Conservation (phyloP, 2,113 vertebrate species). For the Prochilodus magdalenae region DNA sequence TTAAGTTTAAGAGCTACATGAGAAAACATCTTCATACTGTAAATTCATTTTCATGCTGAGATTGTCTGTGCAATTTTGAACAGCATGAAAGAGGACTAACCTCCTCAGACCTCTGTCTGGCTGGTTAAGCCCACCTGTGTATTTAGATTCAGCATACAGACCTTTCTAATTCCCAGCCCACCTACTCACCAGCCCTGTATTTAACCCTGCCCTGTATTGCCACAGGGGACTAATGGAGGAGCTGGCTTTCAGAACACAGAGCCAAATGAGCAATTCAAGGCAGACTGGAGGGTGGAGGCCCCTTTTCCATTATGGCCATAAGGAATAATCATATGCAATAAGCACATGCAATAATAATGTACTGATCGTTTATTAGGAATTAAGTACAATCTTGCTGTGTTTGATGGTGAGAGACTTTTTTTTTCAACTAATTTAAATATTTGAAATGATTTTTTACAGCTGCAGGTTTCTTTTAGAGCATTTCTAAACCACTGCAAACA, state of each 20-base stretch:
- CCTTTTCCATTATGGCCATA: too few relatives aligned
- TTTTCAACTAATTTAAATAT: neutral
- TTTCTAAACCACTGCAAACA: too few relatives aligned
- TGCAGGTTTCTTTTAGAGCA: too few relatives aligned
- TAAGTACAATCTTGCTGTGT: too few relatives aligned
- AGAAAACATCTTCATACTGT: neutral
- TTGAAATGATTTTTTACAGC: neutral
- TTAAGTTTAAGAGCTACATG: slow-evolving; percentile 1
- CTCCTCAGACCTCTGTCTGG: neutral
- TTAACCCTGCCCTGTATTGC: slow-evolving; percentile 31
- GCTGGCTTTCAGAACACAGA: slow-evolving; percentile 11
- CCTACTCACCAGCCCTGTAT: neutral
- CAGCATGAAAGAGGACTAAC: slow-evolving; percentile 17
- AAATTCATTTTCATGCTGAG: slow-evolving; percentile 14
- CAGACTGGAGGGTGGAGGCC: slow-evolving; percentile 28
- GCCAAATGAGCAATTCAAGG: slow-evolving; percentile 30
- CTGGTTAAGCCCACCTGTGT: slow-evolving; percentile 7
- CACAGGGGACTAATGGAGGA: slow-evolving; percentile 12
- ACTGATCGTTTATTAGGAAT: too few relatives aligned
- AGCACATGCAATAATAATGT: too few relatives aligned
- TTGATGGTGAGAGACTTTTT: neutral
- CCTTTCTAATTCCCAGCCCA: neutral
- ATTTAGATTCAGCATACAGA: slow-evolving; percentile 11
- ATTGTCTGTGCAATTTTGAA: slow-evolving; percentile 9
- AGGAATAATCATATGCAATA: too few relatives aligned